Base-by-base conservation (phyloP, 2,888 invertebrate genomes). In the Drosophila rellima region DNA sequence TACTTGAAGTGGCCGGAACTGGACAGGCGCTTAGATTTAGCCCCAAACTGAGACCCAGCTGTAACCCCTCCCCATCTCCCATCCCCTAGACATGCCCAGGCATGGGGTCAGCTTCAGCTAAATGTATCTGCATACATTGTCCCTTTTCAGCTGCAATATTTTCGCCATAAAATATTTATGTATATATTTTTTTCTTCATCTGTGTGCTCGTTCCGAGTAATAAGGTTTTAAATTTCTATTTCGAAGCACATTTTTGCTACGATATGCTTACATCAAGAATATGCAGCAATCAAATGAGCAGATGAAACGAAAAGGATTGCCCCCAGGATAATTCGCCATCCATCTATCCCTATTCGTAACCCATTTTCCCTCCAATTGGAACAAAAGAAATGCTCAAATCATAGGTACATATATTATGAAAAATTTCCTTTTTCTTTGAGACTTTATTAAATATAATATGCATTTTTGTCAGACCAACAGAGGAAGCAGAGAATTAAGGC, bases 181-280 rank as follows among this genome's bases (percentile, higher is more conserved):
- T 84, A 70, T 72, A 65, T 50, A 50, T 37, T 29, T 40, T 55
- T 54, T 29, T 44, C 15, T 35, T 62, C 65, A 2, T 45, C 59
- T 64, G 60, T 73, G 67, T 71, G 71, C 70, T 52, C 35, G 54
- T 65, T 68, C 33, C 64, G 52, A 61, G 82, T 88, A 78, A 89
- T 85, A 89, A 76, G 83, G 82, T 85, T 87, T 85, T 89, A 85
- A 88, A 85, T 85, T 89, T 89, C 89, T 82, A 88, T 85, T 88
- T 71, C 50, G 50, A 74, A 86, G 64, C 74, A 70, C 72, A 86
- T 86, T 82, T 82, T 80, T 85, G n/a, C n/a, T n/a, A n/a, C n/a
- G 88, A 88, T 85, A 73, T 75, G 70, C 79, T 69, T 70, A 70
- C 66, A 70, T 67, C 74, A 75, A 61, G 72, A 73, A 87, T 86